These are phyloP conservation scores for Holocentrus rufus DNA, from an alignment of 2,797 vertebrate genomes.

Conservation along the genomic window DNA sequence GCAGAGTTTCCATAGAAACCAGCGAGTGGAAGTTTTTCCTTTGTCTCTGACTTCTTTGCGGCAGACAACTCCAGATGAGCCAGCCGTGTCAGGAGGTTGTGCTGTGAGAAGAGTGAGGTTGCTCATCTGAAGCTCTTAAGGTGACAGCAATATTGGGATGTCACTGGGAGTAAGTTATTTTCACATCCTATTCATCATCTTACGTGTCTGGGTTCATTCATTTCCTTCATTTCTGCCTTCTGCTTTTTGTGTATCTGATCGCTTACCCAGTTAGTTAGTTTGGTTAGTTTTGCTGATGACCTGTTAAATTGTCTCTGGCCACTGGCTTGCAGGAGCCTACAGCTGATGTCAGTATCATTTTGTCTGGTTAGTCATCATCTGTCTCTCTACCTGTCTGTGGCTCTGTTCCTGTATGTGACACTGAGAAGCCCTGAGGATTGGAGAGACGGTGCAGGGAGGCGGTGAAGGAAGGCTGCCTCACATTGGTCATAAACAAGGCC, in stretches of 20 bases:
- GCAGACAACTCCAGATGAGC: constrained; percentile 56
- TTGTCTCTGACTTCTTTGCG: constrained; percentile 58
- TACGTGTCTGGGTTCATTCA: neutral
- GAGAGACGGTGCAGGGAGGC: constrained; percentile 33
- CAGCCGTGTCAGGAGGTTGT: constrained; percentile 41
- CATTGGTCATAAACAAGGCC: constrained; percentile 71
- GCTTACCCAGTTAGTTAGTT: neutral
- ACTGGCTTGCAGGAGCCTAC: constrained; percentile 25
- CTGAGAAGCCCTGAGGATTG: constrained; percentile 29
- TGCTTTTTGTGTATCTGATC: neutral
- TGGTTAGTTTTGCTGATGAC: neutral
- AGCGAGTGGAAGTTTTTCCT: constrained; percentile 65
- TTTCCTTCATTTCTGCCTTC: neutral
- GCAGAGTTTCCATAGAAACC: constrained; percentile 79
- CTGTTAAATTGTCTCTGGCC: constrained; percentile 6
- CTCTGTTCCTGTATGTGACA: constrained; percentile 27
- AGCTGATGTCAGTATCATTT: constrained; percentile 12
- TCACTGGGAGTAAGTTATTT: constrained; percentile 27
- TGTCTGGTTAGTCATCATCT: constrained; percentile 2
- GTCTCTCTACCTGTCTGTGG: neutral
- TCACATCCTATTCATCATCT: neutral
- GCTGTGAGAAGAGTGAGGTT: constrained; percentile 21
- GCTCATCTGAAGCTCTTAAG: constrained; percentile 39
- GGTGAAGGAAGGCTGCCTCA: constrained; percentile 50
- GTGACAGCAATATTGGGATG: constrained; percentile 27